Conservation (phyloP, 92 coral and sea anemone genomes). For the Isaurus tuberculatus region DNA sequence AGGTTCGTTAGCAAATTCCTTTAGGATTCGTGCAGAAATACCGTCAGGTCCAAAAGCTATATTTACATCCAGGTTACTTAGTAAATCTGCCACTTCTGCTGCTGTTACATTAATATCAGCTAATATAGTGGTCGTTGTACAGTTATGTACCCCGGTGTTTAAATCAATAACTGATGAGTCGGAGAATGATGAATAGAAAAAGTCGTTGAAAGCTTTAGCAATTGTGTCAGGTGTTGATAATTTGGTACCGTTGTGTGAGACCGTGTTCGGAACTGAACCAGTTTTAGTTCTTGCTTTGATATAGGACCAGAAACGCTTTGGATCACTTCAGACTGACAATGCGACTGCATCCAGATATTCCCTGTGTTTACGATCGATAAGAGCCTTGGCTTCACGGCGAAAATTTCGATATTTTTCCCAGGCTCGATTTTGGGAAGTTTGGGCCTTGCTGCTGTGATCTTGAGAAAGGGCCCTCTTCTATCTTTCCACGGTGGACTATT, state of each 20-base stretch:
- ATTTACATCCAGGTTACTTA: conserved; percentile 18
- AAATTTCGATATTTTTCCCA: conserved; percentile 51
- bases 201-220: conserved; percentile 48
- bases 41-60: conserved; percentile 35
- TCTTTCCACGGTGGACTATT: conserved; percentile 52
- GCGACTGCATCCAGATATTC: conserved; percentile 39
- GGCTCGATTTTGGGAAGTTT: conserved; percentile 14
- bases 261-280: conserved; percentile 43
- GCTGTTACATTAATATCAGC: conserved; percentile 1
- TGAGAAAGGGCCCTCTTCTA: conserved; percentile 29
- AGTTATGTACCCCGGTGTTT: background rate
- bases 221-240: conserved; percentile 1
- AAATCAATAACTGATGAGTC: conserved; percentile 19
- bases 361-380: conserved; percentile 36
- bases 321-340: conserved; percentile 23
- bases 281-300: conserved; percentile 46
- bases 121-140: background rate
- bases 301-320: conserved; percentile 57
- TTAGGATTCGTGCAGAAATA: conserved; percentile 33
- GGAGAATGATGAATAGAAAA: conserved; percentile 21
- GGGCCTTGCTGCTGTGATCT: background rate
- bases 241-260: conserved; percentile 9
- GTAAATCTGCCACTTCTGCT: conserved; percentile 29
- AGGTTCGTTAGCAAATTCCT: too few species aligned
- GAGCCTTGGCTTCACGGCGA: conserved; percentile 42